Evolutionary conservation across 2,113 vertebrate genomes (phyloP), one percentile per base, ranked within the genome.

Genomic region (Callopanchax toddi): DNA sequence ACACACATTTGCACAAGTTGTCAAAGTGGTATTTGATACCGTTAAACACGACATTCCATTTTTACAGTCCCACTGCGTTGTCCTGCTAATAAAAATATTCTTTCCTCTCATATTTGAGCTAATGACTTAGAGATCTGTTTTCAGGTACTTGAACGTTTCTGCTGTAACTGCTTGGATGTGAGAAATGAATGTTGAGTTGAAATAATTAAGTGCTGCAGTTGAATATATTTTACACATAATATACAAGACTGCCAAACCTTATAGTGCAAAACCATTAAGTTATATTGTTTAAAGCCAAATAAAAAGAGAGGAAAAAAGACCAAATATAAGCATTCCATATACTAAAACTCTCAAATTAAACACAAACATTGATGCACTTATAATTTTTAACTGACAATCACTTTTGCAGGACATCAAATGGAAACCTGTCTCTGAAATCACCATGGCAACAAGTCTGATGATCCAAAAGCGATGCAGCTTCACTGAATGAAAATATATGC

Each of bases 171-270:
- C 67, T 59, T 65, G 54, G 53, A 74, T 17, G 37, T 67, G 56
- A 75, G 65, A 82, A 89, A 88, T 87, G 78, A 71, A 77, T 82
- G 34, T 58, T 36, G 11, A n/a, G 8, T 48, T 22, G 67, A 57
- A 21, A 62, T 36, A 66, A 76, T 69, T 9, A 53, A 42, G 58
- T 52, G 78, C 74, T 82, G 42, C n/a, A 77, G 51, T 76, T 86
- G 55, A 18, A 49, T 66, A 29, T 32, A 44, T 64, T 65, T 56
- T 32, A 53, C 32, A 48, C 32, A 40, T 46, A 58, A 40, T 44
- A 46, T 26, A 44, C 12, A 17, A 71, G 44, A 58, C 39, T 0
- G 63, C 49, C 69, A 63, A 70, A 82, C 78, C 21, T 72, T 39
- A 56, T 32, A 72, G 48, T 53, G 53, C 58, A 76, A 25, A 71